Base-by-base conservation (phyloP, 2,797 vertebrate species). In the Alectoris magna region DNA sequence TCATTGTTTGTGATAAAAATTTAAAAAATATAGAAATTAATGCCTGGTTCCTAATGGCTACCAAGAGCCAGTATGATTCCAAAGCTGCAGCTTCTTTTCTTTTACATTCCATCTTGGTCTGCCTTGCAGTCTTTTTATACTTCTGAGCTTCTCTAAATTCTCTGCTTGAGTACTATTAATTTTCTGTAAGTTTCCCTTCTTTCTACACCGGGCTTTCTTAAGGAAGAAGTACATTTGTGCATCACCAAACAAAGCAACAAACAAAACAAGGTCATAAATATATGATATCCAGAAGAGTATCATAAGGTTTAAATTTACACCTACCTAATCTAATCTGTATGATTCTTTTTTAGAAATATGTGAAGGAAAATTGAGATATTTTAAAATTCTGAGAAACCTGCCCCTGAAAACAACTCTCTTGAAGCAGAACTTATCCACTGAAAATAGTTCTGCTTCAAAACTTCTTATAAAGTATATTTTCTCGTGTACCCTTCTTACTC, bases 391-490 rank as follows among this genome's bases (percentile, higher is more conserved):
- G 15, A 82, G 73, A 88, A 78, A 41, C 74, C 18, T 87, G 14
- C 11, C 12, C 29, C 51, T 56, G 51, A 91, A 93, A 84, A 87
- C 39, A 60, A 62, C 48, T 14, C 41, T 67, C 51, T n/a, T n/a
- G 48, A 92, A 90, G 46, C 60, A 59, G 64, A 95, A 91, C 93
- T 89, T 94, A 76, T 66, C 31, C 67, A 67, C 58, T 82, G 51
- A 84, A 89, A 88, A 91, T 63, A 95, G 53, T 94, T 95, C 84
- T 88, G 76, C 77, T 88, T 92, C 79, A 82, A 82, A 91, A 92
- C 46, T 82, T 73, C 75, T 79, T 91, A 90, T 74, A 71, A 91
- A 74, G 63, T 85, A 84, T 88, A 92, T 83, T 34, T 81, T 79
- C 76, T 85, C 70, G 84, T 90, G 62, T 63, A 87, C 46, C 38